Evolutionary conservation across 1,140 invertebrate genomes (phyloP), one percentile per base, ranked within the genome.

Genomic region (Aphelenchoides besseyi): DNA sequence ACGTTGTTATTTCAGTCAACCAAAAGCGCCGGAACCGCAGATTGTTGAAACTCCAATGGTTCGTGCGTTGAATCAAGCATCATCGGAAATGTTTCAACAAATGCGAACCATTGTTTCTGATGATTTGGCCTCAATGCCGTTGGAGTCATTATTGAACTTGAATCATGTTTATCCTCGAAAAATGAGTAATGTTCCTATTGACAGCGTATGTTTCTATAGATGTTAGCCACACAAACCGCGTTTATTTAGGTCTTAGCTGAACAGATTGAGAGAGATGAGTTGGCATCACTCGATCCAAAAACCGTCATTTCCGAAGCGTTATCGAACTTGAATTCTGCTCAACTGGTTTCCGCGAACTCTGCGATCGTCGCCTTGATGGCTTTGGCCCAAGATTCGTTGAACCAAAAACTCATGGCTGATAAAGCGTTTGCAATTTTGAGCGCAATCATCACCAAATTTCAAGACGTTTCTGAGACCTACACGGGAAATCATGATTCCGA

Each of bases 11-110:
- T 48, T 12, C 41, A 48, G 41, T 12, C 41, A 63, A 33, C 36
- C 30, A 29, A 66, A 66, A 12, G 36, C n/a, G 32, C 63, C 63
- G 26, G 63, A 66, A 37, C 63, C 63, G 32, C 32, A 33, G 16
- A 29, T 66, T 18, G 63, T 66, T 53, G 63, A 66, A 32, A 66
- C 63, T 12, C 63, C 63, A 12, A 16, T 66, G 32, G 63, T 66
- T 1, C 16, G 63, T 12, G 55, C 55, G 5, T 8, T 59, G 55
- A 59, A 59, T 59, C 63, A 66, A 53, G 63, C 63, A 18, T 18
- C 32, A 2, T 66, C 63, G 36, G 63, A 33, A 3, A 29, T 29
- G 1, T 18, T 37, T 23, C 63, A 33, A 33, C 30, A 66, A 37
- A 66, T 66, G 63, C 32, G 30, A n/a, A 12, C 16, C 2, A 33